Evolutionary conservation across 2,113 vertebrate genomes (phyloP).

Genomic region (Bettongia penicillata): DNA sequence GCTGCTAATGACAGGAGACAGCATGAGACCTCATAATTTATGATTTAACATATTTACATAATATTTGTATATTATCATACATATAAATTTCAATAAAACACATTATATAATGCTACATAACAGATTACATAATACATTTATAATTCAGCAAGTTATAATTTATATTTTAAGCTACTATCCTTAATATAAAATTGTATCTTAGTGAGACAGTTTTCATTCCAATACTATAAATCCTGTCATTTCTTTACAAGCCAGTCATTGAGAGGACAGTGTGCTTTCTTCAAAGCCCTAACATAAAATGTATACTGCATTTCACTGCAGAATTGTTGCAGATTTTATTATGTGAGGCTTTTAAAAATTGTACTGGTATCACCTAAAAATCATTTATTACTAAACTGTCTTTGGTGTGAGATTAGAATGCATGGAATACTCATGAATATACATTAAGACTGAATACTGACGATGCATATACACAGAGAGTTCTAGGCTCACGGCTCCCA

Average conservation of each 20-base stretch:
- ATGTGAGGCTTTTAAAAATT: no score
- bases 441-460: no score
- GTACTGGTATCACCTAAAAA: no score
- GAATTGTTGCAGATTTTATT: no score
- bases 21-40: neutral
- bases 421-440: no score
- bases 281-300: neutral
- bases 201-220: slow-evolving; percentile 11
- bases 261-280: neutral
- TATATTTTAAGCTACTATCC: neutral
- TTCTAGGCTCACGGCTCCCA: no score
- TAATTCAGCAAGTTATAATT: neutral
- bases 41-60: neutral
- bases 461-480: no score
- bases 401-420: no score
- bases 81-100: neutral
- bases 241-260: neutral
- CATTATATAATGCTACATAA: neutral
- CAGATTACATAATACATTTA: neutral
- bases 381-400: no score
- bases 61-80: neutral
- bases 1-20: neutral
- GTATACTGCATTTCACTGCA: no score
- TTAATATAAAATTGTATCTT: slow-evolving; percentile 50
- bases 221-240: neutral